Percentiles rank a stretch among this genome's conserved stretches.
These are phyloP conservation scores for Macrotus californicus DNA, from an alignment of 2,113 vertebrate species.

Conservation along the genomic window DNA sequence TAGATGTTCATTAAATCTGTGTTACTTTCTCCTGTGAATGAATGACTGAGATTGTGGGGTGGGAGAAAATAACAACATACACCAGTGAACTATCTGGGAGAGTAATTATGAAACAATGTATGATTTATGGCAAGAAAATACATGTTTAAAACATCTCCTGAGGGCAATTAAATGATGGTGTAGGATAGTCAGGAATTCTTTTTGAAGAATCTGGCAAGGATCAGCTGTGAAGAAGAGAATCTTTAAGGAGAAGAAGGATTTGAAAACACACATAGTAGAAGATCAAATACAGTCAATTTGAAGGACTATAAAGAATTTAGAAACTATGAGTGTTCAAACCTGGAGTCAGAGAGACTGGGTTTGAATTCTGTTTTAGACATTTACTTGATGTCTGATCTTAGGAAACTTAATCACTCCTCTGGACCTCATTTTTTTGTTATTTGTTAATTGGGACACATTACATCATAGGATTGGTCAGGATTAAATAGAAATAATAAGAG, in stretches of 20 bases:
- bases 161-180: neutral
- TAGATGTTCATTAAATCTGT: neutral
- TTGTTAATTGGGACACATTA: neutral
- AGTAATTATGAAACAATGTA: neutral
- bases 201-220: neutral
- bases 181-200: neutral
- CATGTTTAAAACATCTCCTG: neutral
- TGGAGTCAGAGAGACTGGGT: neutral
- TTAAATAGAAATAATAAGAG: neutral
- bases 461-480: neutral
- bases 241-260: neutral
- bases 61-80: neutral
- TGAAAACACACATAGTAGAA: neutral
- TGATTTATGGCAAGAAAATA: neutral
- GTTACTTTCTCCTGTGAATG: neutral
- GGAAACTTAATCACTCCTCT: neutral
- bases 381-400: neutral
- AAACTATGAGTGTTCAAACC: neutral
- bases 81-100: neutral
- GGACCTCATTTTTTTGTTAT: neutral
- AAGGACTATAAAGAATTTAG: neutral
- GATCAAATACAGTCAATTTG: neutral
- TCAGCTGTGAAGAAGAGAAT: neutral
- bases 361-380: neutral
- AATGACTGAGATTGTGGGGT: neutral